These are phyloP conservation scores for Thymelicus lineola DNA, from an alignment of 2,888 invertebrate species.

Conservation along the genomic window DNA sequence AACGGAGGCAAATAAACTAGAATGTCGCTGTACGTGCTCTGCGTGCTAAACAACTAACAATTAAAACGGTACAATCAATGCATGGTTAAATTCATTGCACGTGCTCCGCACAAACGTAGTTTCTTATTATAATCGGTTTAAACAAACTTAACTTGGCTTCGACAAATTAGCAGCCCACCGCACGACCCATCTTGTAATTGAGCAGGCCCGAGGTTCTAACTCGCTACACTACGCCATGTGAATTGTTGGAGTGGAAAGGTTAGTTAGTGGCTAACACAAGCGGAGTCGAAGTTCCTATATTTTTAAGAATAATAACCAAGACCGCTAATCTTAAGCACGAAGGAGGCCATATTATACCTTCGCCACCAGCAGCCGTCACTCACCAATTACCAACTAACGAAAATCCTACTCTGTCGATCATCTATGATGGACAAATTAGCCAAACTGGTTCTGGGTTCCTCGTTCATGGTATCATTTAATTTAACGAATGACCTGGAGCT, in stretches of 20 bases:
- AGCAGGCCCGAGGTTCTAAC: background rate
- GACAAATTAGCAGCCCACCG: background rate
- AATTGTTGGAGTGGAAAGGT: background rate
- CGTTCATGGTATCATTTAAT: no score
- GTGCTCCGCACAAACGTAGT: constrained; percentile 40
- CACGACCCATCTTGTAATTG: background rate
- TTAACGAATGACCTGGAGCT: no score
- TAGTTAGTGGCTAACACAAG: background rate
- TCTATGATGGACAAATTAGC: no score
- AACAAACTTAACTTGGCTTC: background rate
- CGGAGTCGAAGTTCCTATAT: no score
- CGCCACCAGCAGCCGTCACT: no score
- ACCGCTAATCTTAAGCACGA: no score
- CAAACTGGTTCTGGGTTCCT: no score
- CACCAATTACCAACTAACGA: no score
- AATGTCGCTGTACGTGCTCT: constrained; percentile 30
- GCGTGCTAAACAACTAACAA: constrained; percentile 28
- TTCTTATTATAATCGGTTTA: constrained; percentile 42
- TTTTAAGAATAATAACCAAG: no score
- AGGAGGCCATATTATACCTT: no score
- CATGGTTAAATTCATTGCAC: constrained; percentile 41
- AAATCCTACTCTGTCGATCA: no score
- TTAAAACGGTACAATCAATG: constrained; percentile 39
- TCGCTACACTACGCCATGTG: background rate
- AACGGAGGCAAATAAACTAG: constrained; percentile 19